phyloP scores from a whole-genome alignment of 2,888 invertebrate genomes.

The Altica lythri region DNA sequence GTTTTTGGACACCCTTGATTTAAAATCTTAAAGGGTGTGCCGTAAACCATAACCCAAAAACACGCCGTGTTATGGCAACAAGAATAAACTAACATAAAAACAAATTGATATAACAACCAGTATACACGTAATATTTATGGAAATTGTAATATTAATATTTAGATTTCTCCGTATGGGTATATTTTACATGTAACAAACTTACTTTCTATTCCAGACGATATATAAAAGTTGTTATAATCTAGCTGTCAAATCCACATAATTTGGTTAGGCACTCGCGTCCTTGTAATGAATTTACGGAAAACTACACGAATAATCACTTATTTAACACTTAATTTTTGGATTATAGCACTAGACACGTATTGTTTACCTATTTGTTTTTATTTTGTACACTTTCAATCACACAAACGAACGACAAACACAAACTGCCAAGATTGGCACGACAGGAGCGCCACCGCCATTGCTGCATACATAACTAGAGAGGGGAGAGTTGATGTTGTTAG shows the following conservation, averaged over 20 bases:
- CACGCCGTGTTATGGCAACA: background rate
- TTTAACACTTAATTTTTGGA: constrained; percentile 21
- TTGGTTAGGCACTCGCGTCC: constrained; percentile 20
- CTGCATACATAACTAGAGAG: constrained; percentile 32
- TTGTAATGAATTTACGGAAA: constrained; percentile 22
- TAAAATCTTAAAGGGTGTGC: constrained; percentile 21
- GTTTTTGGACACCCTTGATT: too few relatives aligned
- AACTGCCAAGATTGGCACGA: constrained; percentile 43
- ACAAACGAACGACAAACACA: constrained; percentile 30
- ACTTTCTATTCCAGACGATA: constrained; percentile 41
- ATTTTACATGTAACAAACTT: constrained; percentile 33
- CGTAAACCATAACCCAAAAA: constrained; percentile 11
- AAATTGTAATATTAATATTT: constrained; percentile 23
- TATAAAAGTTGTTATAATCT: constrained; percentile 29
- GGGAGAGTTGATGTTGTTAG: constrained; percentile 15
- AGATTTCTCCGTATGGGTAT: constrained; percentile 7
- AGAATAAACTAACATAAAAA: constrained; percentile 2
- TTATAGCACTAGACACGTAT: constrained; percentile 21
- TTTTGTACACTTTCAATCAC: constrained; percentile 27
- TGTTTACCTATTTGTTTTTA: constrained; percentile 21
- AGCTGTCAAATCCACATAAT: constrained; percentile 39
- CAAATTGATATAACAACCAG: constrained; percentile 16
- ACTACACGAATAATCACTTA: constrained; percentile 20
- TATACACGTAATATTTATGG: constrained; percentile 23
- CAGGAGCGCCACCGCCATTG: constrained; percentile 46